Base-by-base conservation (phyloP, 2,113 vertebrate genomes). In the Gobius niger region DNA sequence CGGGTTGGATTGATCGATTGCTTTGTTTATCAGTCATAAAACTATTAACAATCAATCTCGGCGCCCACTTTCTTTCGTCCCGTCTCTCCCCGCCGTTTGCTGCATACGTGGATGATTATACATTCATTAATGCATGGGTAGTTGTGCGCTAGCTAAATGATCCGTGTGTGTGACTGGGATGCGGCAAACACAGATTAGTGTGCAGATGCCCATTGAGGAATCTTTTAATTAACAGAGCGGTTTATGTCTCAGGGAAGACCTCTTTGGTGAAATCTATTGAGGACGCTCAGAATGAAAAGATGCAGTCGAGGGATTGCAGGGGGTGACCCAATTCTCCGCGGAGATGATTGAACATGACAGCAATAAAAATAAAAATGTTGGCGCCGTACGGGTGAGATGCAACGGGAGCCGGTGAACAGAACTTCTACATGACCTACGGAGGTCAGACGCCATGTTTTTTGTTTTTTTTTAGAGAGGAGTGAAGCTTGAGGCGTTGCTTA, bases 1-100 rank as follows among this genome's bases (percentile, higher is more conserved):
- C 70, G 53, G 73, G 15, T 60, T 34, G 10, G 87, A 92, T 91
- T 92, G 91, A 92, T 92, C 87, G 84, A 92, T 92, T 88, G 87
- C 87, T 90, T 92, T 91, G 90, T 93, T 91, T 92, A 92, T 91
- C 80, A 78, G 85, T 92, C 86, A 91, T 92, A 90, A 92, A 91
- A 88, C 81, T 88, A 87, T 91, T 89, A 87, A 87, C 87, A 85
- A 91, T 93, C 90, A 90, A 90, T 91, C 89, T 87, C 76, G 76
- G 11, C 4, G 7, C 19, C 14, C 65, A 59, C 72, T 71, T 73
- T 54, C 63, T 69, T 66, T 67, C 62, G 47, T 70, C 67, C 59
- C 73, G 52, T 70, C 75, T 63, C 67, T 75, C 68, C 67, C 18
- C 8, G 73, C 79, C 77, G 70, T 92, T 90, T 84, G 84, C 75